Evolutionary conservation across 2,797 vertebrate genomes (phyloP), one percentile per base, ranked within the genome.

Genomic region (Threskiornis aethiopicus): DNA sequence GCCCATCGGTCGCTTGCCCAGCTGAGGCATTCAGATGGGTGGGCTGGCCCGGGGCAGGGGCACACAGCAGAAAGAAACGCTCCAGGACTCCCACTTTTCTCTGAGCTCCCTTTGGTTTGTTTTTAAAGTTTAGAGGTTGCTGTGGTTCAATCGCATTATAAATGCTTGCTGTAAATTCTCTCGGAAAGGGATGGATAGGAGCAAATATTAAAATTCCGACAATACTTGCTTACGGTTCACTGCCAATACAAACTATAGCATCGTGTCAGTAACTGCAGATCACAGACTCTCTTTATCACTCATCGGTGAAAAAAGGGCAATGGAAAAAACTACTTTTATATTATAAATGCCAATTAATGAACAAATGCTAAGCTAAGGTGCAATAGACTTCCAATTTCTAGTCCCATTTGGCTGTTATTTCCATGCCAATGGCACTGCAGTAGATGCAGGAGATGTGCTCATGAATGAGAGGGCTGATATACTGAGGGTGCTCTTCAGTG

Each of bases 1-100:
- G 16, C 51, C 39, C 3, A 0, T 17, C 4, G 7, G 29, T 44
- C 12, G 1, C 51, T 87, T 2, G 3, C 25, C 28, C 28, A 16
- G 11, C 47, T 71, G 82, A 79, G 11, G 21, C 2, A 0, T n/a
- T 86, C 13, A 7, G 16, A 9, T 39, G 15, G 20, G 8, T 16
- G 29, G 15, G 12, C 31, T 55, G 37, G 9, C 17, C 37, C 3
- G 3, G 41, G 31, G 16, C 51, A 62, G 49, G 58, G 37, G 13
- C 16, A 44, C 29, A 18, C 16, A 18, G 15, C 21, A 51, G 44
- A 83, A 89, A 24, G 11, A 88, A 82, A 31, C 6, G 4, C 14
- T 81, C 13, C 33, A 39, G 29, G 25, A 13, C 6, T 64, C 13
- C 7, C 8, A 0, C 0, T 1, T 83, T 80, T 75, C 51, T 90